Conservation (phyloP, 2,113 vertebrate species). For the Aptenodytes patagonicus region DNA sequence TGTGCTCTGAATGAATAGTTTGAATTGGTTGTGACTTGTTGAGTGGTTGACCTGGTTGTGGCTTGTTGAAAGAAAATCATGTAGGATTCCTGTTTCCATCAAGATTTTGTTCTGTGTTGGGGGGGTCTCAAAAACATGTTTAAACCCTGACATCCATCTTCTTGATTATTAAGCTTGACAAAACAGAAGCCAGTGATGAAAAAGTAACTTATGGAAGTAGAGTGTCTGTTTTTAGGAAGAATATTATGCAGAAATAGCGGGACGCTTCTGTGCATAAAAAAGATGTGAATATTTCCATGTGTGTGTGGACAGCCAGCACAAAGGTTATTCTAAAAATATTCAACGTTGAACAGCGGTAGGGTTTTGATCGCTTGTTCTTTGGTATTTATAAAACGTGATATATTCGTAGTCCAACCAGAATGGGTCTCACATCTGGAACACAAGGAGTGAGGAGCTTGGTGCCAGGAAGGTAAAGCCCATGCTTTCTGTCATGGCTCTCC, state of each 20-base stretch:
- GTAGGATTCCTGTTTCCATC: background rate
- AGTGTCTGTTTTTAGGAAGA: background rate
- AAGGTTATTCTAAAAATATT: background rate
- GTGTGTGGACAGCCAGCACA: background rate
- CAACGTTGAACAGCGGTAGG: background rate
- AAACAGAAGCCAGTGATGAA: background rate
- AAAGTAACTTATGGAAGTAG: background rate
- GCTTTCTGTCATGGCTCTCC: background rate
- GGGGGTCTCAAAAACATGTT: background rate
- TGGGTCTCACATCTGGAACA: background rate
- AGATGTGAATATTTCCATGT: fast-evolving
- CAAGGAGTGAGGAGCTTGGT: background rate
- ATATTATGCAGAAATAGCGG: background rate
- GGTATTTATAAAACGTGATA: background rate
- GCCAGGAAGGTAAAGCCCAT: background rate
- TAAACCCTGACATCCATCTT: background rate
- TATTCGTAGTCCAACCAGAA: background rate
- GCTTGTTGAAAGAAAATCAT: background rate
- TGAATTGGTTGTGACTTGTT: background rate
- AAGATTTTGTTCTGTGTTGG: background rate
- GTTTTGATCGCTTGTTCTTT: background rate
- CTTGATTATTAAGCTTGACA: background rate
- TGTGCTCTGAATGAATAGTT: background rate
- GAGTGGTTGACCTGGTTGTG: background rate
- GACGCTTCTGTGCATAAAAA: background rate